Percentiles rank a stretch among this genome's conserved stretches.
phyloP scores from a whole-genome alignment of 2,888 invertebrate species.

The Mesorhabditis spiculigera region DNA sequence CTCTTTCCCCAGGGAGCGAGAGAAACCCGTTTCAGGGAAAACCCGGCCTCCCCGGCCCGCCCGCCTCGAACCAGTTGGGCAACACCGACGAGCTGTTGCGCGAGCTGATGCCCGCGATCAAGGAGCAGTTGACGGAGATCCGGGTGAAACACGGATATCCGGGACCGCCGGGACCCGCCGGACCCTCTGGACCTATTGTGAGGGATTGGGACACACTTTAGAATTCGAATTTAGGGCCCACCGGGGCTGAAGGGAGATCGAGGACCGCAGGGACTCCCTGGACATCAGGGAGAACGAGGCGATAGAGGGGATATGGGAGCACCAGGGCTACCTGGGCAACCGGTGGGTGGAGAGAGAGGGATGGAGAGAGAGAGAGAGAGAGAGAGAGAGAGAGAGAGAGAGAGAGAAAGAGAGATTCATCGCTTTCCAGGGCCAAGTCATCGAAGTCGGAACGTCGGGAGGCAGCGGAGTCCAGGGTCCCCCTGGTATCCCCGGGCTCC shows the following conservation, averaged over 20 bases:
- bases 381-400: no score
- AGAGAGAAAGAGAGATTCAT: no score
- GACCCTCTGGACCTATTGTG: conserved; percentile 34
- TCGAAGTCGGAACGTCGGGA: conserved; percentile 8
- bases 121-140: conserved; percentile 31
- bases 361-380: no score
- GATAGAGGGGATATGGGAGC: conserved; percentile 55
- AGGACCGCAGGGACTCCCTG: conserved; percentile 51
- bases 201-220: not conserved
- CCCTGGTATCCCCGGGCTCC: not conserved
- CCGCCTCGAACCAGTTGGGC: conserved; percentile 2
- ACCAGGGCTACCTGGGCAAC: conserved; percentile 49
- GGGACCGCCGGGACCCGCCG: conserved; percentile 30
- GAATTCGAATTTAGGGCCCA: not conserved
- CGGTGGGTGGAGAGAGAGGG: conserved; percentile 17
- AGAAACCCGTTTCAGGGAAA: conserved; percentile 16
- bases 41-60: conserved; percentile 14
- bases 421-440: conserved; percentile 16
- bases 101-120: conserved; percentile 35
- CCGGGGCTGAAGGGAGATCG: conserved; percentile 24
- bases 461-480: not conserved
- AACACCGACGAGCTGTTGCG: conserved; percentile 21
- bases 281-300: conserved; percentile 51
- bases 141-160: conserved; percentile 30
- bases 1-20: no score